Evolutionary conservation across 1,140 invertebrate species (phyloP).

Genomic region (Eciton burchellii): DNA sequence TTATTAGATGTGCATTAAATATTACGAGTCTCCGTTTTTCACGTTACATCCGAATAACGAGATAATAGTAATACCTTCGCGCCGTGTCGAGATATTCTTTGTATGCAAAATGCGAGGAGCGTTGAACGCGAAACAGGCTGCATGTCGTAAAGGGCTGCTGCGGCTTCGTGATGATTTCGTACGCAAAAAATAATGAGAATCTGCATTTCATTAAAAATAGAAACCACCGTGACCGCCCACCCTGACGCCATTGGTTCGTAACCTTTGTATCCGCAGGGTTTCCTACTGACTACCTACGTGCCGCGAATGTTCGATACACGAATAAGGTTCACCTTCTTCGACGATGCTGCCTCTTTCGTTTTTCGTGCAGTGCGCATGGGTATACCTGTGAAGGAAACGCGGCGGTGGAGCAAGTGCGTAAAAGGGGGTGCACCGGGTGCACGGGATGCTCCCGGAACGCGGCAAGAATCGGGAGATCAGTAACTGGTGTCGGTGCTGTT

Average conservation of each 20-base stretch:
- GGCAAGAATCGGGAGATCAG: conserved; percentile 58
- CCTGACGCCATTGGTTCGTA: conserved; percentile 72
- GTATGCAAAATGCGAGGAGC: neutral
- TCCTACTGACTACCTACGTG: conserved; percentile 59
- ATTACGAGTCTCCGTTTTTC: neutral
- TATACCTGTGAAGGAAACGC: conserved; percentile 77
- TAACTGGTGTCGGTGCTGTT: conserved; percentile 60
- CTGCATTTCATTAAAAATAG: conserved; percentile 51
- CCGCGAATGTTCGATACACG: conserved; percentile 75
- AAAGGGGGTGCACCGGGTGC: conserved; percentile 70
- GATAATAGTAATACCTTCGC: neutral
- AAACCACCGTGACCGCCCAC: conserved; percentile 68
- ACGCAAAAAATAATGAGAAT: conserved; percentile 23
- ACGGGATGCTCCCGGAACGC: conserved; percentile 68
- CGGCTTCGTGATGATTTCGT: conserved; percentile 1
- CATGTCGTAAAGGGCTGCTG: neutral
- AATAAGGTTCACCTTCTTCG: conserved; percentile 75
- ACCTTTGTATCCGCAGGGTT: conserved; percentile 66
- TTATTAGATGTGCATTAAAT: neutral
- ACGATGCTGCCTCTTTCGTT: conserved; percentile 73
- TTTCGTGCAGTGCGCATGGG: conserved; percentile 80
- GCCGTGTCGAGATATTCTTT: neutral
- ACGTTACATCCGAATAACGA: neutral
- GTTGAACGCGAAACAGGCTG: neutral
- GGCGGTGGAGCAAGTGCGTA: conserved; percentile 69